Evolutionary conservation across 2,113 vertebrate genomes (phyloP).

Genomic region (Laticauda laticaudata): DNA sequence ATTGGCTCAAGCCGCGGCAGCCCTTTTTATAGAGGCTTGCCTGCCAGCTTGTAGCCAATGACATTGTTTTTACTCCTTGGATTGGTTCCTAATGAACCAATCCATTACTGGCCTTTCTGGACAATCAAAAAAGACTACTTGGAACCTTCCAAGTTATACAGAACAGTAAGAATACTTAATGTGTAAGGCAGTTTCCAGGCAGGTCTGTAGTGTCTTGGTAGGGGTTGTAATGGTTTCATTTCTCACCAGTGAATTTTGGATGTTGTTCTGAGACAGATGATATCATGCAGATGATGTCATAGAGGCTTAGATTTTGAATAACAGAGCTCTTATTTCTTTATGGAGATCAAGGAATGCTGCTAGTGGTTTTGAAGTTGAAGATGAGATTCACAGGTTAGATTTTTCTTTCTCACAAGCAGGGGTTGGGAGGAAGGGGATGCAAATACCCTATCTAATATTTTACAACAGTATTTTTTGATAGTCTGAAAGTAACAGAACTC

Average conservation of each 20-base stretch:
- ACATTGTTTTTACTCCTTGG: too few relatives aligned
- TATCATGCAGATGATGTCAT: background rate
- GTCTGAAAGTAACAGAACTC: background rate
- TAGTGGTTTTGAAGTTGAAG: background rate
- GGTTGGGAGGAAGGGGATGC: background rate
- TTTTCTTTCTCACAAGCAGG: background rate
- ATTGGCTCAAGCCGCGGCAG: too few relatives aligned
- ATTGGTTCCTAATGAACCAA: too few relatives aligned
- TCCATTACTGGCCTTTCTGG: too few relatives aligned
- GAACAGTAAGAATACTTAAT: background rate
- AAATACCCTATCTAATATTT: background rate
- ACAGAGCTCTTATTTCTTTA: background rate
- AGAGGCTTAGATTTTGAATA: background rate
- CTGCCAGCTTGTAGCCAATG: too few relatives aligned
- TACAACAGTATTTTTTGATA: background rate
- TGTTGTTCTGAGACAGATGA: background rate
- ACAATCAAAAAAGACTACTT: too few relatives aligned
- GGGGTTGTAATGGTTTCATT: background rate
- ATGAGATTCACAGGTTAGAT: background rate
- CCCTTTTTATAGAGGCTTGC: too few relatives aligned
- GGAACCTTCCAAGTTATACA: too few relatives aligned
- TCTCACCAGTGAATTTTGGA: conserved; percentile 12
- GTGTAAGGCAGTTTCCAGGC: background rate
- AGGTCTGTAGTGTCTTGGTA: background rate
- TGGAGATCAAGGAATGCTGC: background rate